These are phyloP conservation scores for Plutomurus gul DNA, from an alignment of 1,140 invertebrate genomes.

Conservation along the genomic window DNA sequence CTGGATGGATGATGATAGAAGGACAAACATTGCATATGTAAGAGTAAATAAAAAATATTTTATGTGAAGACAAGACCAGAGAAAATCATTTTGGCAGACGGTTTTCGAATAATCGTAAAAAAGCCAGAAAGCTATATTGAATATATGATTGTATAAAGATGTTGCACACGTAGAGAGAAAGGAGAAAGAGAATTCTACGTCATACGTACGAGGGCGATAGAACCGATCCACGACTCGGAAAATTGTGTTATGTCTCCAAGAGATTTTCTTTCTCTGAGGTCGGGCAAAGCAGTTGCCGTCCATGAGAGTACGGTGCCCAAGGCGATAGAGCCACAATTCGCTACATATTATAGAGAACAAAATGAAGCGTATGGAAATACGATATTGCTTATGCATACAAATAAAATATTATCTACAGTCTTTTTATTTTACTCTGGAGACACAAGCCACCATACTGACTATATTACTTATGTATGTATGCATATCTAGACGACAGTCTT, in stretches of 20 bases:
- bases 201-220: conserved; percentile 37
- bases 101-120: too few relatives aligned
- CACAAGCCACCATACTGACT: too few relatives aligned
- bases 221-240: conserved; percentile 48
- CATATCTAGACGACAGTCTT: too few relatives aligned
- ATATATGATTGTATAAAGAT: too few relatives aligned
- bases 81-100: too few relatives aligned
- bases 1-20: conserved; percentile 10
- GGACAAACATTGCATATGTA: not conserved
- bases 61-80: not conserved
- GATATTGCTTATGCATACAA: not conserved
- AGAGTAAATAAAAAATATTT: not conserved
- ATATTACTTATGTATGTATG: too few relatives aligned
- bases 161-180: too few relatives aligned
- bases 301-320: conserved; percentile 42
- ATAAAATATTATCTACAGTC: not conserved
- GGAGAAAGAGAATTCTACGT: not conserved
- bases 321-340: conserved; percentile 44
- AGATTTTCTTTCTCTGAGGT: conserved; percentile 35
- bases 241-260: conserved; percentile 31
- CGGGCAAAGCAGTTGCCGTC: conserved; percentile 49
- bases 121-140: too few relatives aligned
- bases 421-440: too few relatives aligned
- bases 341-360: conserved; percentile 27
- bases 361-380: not conserved